These are phyloP conservation scores for Peromyscus attwateri DNA, from an alignment of 2,797 vertebrate species.

Conservation along the genomic window DNA sequence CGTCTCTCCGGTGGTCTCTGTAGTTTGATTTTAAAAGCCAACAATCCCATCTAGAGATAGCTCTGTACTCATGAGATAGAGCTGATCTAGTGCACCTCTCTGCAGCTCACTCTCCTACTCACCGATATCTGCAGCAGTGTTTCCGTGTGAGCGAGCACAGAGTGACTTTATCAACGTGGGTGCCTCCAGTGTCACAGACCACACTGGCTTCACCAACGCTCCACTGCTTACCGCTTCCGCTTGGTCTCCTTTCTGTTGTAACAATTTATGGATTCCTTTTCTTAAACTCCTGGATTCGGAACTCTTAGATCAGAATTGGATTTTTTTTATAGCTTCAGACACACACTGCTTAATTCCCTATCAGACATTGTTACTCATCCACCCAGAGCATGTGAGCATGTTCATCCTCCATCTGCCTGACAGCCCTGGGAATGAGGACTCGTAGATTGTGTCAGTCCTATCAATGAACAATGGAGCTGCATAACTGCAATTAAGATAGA, in stretches of 20 bases:
- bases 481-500: neutral
- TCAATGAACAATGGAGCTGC: neutral
- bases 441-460: neutral
- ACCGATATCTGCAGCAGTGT: neutral
- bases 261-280: neutral
- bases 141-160: neutral
- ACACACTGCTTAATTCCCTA: neutral
- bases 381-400: neutral
- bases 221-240: neutral
- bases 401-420: neutral
- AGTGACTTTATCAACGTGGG: neutral
- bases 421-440: neutral
- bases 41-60: neutral
- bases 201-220: neutral
- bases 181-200: neutral
- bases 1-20: neutral
- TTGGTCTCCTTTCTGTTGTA: neutral
- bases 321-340: neutral
- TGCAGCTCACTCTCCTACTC: neutral
- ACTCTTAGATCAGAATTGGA: neutral
- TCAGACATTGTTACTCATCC: neutral
- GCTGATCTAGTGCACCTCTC: neutral
- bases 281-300: neutral
- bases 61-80: neutral
- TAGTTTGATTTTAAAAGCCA: conserved; percentile 37